phyloP scores from a whole-genome alignment of 2,797 vertebrate species.

The Sebastes variabilis region DNA sequence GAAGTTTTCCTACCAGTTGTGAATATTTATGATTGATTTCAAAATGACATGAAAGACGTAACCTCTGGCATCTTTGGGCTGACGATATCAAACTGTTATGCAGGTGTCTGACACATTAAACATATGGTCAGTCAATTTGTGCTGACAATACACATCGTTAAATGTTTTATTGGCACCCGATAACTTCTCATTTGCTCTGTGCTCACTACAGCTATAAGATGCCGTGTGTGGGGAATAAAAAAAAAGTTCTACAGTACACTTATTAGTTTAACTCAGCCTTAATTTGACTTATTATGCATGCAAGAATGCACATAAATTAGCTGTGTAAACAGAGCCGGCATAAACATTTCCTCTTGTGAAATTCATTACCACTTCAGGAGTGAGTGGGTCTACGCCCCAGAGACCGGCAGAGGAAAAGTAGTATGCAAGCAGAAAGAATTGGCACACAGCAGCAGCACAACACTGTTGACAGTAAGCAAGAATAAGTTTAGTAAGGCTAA shows the following conservation, averaged over 20 bases:
- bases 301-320: slow-evolving; percentile 73
- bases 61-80: slow-evolving; percentile 3
- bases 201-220: slow-evolving; percentile 8
- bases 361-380: slow-evolving; percentile 77
- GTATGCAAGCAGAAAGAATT: slow-evolving; percentile 61
- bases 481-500: slow-evolving; percentile 83
- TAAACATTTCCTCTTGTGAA: slow-evolving; percentile 70
- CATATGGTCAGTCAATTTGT: not conserved
- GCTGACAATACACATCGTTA: not conserved
- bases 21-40: slow-evolving; percentile 58
- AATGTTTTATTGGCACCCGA: slow-evolving; percentile 5
- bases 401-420: slow-evolving; percentile 64
- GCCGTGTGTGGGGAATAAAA: slow-evolving; percentile 24
- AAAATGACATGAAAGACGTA: slow-evolving; percentile 14
- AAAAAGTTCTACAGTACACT: slow-evolving; percentile 48
- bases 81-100: not conserved
- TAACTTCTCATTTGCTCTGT: not conserved
- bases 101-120: not conserved
- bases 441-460: slow-evolving; percentile 65
- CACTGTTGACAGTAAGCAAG: slow-evolving; percentile 72
- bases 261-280: slow-evolving; percentile 57
- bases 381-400: slow-evolving; percentile 60
- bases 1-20: slow-evolving; percentile 37
- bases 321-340: slow-evolving; percentile 65
- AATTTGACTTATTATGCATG: slow-evolving; percentile 66